Conservation (phyloP, 2,888 invertebrate species). For the Psylliodes chrysocephalus region DNA sequence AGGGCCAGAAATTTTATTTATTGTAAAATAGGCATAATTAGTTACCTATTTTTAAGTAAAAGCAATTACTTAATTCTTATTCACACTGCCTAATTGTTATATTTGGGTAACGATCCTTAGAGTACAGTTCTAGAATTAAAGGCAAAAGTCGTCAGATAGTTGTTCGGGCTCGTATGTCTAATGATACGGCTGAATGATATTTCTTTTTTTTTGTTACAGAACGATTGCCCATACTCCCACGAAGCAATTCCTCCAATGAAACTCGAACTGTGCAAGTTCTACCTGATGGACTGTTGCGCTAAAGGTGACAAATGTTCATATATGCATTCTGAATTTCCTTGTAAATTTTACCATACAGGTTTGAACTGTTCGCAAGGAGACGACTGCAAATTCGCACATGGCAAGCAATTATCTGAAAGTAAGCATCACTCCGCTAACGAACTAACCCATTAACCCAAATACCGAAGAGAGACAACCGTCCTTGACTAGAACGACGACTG, state of each 20-base stretch:
- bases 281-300: slow-evolving; percentile 93
- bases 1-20: too few species aligned
- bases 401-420: slow-evolving; percentile 84
- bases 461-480: background rate
- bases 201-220: slow-evolving; percentile 65
- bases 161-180: too few species aligned
- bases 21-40: too few species aligned
- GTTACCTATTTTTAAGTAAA: too few species aligned
- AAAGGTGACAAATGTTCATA: slow-evolving; percentile 95
- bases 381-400: slow-evolving; percentile 94
- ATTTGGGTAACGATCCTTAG: too few species aligned
- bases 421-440: slow-evolving; percentile 36
- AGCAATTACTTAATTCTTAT: too few species aligned
- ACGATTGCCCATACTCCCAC: slow-evolving; percentile 89
- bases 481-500: background rate
- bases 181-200: background rate
- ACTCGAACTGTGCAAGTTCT: slow-evolving; percentile 96
- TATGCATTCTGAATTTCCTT: slow-evolving; percentile 97
- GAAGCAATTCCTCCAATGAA: slow-evolving; percentile 84
- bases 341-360: slow-evolving; percentile 96
- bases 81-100: too few species aligned
- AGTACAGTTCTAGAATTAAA: too few species aligned
- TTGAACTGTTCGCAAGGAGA: slow-evolving; percentile 80
- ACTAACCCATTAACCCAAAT: background rate
- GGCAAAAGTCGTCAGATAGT: too few species aligned